phyloP scores from a whole-genome alignment of 37 sponge, comb jelly and placozoan genomes.

The Chondrosia reniformis region DNA sequence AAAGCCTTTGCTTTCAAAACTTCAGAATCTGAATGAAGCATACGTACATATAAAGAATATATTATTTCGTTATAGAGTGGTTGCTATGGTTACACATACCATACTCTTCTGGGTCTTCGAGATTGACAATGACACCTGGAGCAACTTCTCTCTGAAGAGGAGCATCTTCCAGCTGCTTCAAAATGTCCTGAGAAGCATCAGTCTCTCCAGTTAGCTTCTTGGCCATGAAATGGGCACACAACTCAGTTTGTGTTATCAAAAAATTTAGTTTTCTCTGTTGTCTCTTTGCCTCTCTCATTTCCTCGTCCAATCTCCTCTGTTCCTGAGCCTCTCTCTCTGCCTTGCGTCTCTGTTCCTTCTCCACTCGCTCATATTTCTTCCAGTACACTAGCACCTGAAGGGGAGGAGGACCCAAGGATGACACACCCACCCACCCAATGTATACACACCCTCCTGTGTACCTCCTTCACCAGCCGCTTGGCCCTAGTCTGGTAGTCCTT shows the following conservation, averaged over 20 bases:
- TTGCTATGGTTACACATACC: not conserved
- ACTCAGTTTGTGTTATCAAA: constrained; percentile 95
- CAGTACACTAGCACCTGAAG: constrained; percentile 68
- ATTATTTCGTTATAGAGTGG: too few species aligned
- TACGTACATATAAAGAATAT: not conserved
- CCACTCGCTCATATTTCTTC: constrained; percentile 84
- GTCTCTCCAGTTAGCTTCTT: constrained; percentile 77
- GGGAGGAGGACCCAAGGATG: not conserved
- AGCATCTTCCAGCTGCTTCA: constrained; percentile 69
- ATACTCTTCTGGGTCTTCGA: constrained; percentile 71
- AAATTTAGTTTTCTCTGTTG: constrained; percentile 96
- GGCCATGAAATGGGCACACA: constrained; percentile 96
- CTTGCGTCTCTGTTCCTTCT: constrained; percentile 77
- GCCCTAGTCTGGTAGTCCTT: constrained; percentile 78
- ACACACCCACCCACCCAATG: not conserved
- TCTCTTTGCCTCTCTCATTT: constrained; percentile 85
- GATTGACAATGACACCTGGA: constrained; percentile 55
- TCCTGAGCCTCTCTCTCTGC: constrained; percentile 93
- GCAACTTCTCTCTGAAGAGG: constrained; percentile 65
- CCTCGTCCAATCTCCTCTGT: constrained; percentile 75
- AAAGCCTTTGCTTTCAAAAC: constrained; percentile 69
- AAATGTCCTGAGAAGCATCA: constrained; percentile 51
- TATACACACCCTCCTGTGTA: not conserved
- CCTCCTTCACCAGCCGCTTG: constrained; percentile 73
- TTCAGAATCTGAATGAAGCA: constrained; percentile 42